Evolutionary conservation across 2,113 vertebrate species (phyloP).

Genomic region (Malurus elegans): DNA sequence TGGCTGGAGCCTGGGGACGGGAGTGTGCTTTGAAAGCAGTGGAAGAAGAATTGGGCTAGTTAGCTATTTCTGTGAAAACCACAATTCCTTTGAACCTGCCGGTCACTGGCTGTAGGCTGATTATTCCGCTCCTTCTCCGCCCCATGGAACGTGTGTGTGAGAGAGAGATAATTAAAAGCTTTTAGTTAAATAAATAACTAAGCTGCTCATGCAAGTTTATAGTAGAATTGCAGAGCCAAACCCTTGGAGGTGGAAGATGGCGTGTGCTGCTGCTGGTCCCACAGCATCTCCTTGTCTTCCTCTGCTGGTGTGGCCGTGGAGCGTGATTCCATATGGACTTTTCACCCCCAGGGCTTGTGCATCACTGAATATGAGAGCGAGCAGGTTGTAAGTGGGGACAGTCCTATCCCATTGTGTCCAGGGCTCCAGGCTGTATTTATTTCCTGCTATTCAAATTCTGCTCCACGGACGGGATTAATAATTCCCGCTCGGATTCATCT

Average conservation of each 20-base stretch:
- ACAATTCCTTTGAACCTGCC: neutral
- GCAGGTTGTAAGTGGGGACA: neutral
- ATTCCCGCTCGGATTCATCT: neutral
- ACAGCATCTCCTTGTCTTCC: neutral
- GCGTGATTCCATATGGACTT: neutral
- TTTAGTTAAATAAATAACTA: conserved; percentile 51
- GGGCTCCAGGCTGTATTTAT: neutral
- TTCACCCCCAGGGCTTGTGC: neutral
- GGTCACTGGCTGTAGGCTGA: conserved; percentile 12
- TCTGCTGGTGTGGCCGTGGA: rapidly evolving
- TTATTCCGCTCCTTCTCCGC: conserved; percentile 8
- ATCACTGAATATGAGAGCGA: neutral
- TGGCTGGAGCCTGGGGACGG: neutral
- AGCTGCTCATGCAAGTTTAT: neutral
- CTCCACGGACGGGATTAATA: neutral
- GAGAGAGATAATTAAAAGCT: conserved; percentile 58
- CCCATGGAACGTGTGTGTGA: neutral
- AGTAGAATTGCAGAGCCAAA: neutral
- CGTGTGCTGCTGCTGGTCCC: neutral
- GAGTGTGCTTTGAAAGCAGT: neutral
- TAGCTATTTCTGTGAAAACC: conserved; percentile 11
- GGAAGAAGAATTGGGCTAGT: neutral
- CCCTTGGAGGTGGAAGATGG: neutral
- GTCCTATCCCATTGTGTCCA: neutral
- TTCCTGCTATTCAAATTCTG: neutral